Evolutionary conservation across 2,113 vertebrate species (phyloP), one percentile per base, ranked within the genome.

Genomic region (Gila orcuttii): DNA sequence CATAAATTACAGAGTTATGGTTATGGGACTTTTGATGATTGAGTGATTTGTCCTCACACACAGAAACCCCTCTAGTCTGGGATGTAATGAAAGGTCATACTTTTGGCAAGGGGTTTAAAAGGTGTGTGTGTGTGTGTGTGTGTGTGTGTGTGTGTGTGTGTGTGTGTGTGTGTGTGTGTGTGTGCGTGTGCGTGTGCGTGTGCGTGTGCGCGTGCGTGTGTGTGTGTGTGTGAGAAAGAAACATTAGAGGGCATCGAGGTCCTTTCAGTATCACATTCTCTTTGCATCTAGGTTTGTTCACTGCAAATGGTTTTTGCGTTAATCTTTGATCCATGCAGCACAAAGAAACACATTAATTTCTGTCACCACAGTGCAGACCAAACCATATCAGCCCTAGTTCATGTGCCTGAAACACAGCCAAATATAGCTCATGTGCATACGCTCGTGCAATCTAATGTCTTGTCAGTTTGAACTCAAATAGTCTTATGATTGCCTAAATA

Each of bases 1-100:
- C 59, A 15, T 64, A 80, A 66, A 80, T 84, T 42, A 55, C 25
- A 84, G 23, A 75, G 52, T 42, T 77, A 21, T 42, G 76, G 80
- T 60, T 64, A 36, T 39, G 52, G 77, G 68, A 25, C 5, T 25
- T 50, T 60, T 6, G 17, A 83, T 71, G 62, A 60, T 59, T 21
- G 73, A 60, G 21, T 10, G 82, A 62, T 62, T 57, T 62, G 25
- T 47, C 36, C 39, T 45, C 71, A 76, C 52, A 84, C 25, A 76
- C 6, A 62, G 33, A 80, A 64, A 28, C 39, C 59, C 36, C 23
- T 45, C n/a, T 45, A 28, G 33, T 64, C 59, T 80, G 23, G 36
- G n/a, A 64, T 28, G n/a, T 47, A 5, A 80, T 64, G n/a, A 47
- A 64, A 80, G 59, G 79, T 45, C 57, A 19, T 80, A 42, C 57